A percentile compares a stretch with the other conserved stretches of the same genome.
phyloP scores from a whole-genome alignment of 2,797 vertebrate species.

The Agapornis canus region DNA sequence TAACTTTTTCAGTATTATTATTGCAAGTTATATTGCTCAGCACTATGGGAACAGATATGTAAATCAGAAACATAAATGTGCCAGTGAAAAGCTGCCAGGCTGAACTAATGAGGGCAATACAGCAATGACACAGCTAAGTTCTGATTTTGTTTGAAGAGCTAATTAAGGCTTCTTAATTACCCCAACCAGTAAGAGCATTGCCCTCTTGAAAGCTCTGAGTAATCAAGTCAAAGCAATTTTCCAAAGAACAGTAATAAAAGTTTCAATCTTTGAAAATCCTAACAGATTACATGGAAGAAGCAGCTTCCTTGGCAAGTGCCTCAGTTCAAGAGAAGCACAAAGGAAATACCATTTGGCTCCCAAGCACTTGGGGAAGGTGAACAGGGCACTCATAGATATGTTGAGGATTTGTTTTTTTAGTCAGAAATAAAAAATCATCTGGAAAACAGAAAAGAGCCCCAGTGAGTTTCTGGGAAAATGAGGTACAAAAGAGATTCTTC shows the following conservation, averaged over 20 bases:
- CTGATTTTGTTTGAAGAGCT: constrained; percentile 53
- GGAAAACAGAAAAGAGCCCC: not conserved
- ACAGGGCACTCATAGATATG: not conserved
- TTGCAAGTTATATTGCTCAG: constrained; percentile 51
- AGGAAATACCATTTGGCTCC: not conserved
- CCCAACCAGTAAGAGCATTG: constrained; percentile 39
- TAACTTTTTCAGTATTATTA: constrained; percentile 65
- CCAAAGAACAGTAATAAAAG: constrained; percentile 34
- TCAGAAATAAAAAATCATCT: not conserved
- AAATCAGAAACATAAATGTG: constrained; percentile 71
- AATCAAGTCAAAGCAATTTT: constrained; percentile 70
- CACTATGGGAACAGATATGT: constrained; percentile 62
- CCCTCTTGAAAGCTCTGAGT: constrained; percentile 41
- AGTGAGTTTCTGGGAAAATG: not conserved
- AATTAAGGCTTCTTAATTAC: constrained; percentile 76
- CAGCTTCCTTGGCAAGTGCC: not conserved
- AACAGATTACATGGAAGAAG: not conserved
- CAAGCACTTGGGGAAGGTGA: not conserved
- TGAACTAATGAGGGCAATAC: constrained; percentile 68
- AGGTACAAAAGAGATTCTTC: not conserved
- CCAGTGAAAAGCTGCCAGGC: constrained; percentile 59
- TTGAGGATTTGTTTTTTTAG: rapidly evolving
- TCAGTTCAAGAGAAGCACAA: rapidly evolving
- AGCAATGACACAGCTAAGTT: constrained; percentile 55
- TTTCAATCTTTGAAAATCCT: not conserved